These are phyloP conservation scores for Sebastes matsubarae DNA, from an alignment of 2,797 vertebrate genomes.

Conservation along the genomic window DNA sequence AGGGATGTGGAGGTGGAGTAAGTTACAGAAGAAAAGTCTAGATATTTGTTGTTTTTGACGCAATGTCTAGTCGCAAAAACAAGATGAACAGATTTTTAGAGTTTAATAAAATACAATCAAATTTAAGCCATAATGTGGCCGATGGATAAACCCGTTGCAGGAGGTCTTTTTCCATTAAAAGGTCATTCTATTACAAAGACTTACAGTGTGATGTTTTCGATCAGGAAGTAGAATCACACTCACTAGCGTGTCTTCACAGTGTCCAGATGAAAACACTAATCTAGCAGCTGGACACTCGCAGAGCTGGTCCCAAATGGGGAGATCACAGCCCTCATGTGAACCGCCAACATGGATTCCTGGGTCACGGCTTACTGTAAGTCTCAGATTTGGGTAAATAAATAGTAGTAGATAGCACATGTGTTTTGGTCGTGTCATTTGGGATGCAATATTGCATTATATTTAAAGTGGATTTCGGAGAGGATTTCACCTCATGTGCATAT, in stretches of 20 bases:
- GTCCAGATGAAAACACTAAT: constrained; percentile 39
- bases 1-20: background rate
- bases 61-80: background rate
- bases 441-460: background rate
- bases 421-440: background rate
- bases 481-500: background rate
- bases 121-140: background rate
- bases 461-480: background rate
- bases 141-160: background rate
- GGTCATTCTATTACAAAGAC: background rate
- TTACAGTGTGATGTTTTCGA: background rate
- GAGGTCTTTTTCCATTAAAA: background rate
- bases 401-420: background rate
- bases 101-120: background rate
- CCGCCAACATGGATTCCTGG: background rate
- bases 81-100: background rate
- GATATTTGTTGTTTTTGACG: background rate
- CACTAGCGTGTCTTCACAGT: background rate
- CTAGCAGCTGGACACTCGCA: constrained; percentile 3
- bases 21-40: background rate
- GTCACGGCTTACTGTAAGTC: constrained; percentile 13
- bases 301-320: background rate
- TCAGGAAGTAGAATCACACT: background rate
- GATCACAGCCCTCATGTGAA: constrained; percentile 7
- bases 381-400: constrained; percentile 16